Base-by-base conservation (phyloP, 1,140 invertebrate genomes). In the Heliconius congener region DNA sequence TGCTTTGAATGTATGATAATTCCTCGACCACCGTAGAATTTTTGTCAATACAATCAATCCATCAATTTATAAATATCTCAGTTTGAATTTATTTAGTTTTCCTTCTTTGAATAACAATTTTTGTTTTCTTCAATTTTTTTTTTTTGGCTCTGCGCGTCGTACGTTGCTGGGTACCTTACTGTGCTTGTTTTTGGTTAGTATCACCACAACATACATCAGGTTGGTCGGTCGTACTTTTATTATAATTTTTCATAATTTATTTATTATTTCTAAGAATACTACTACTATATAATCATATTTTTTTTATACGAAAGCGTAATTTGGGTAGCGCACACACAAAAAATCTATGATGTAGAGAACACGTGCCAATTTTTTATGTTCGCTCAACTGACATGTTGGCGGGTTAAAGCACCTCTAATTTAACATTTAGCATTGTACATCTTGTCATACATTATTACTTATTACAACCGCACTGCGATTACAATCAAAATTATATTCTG, bases 1-100 rank as follows among this genome's bases (percentile, higher is more conserved):
- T 80, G 84, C 82, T 83, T 84, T 85, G 82, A 85, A 84, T 86
- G 83, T 81, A 81, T 83, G 81, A 72, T 79, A 82, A 84, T 82
- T 84, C 79, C 81, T 85, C 78, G 82, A 74, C 78, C 78, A 78
- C 80, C 80, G 74, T 66, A 73, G 80, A 73, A 78, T 78, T 74
- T 52, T 81, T 74, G 39, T 80, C 37, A 71, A 74, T 77, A 57
- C 72, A 72, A 23, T 46, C 42, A 46, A 46, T 72, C 3, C 71
- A 72, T 72, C 71, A 72, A 37, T 42, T 19, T 42, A 72, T 72
- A 72, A 72, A 72, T 72, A 72, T 30, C 71, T 27, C 37, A 16
- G 5, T 42, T 19, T 72, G 5, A 72, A 72, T 72, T 55, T 74
- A 71, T 76, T 71, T 42, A 71, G 66, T 76, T 71, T 46, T 50